These are phyloP conservation scores for Actias luna DNA, from an alignment of 2,888 invertebrate genomes.

Conservation along the genomic window DNA sequence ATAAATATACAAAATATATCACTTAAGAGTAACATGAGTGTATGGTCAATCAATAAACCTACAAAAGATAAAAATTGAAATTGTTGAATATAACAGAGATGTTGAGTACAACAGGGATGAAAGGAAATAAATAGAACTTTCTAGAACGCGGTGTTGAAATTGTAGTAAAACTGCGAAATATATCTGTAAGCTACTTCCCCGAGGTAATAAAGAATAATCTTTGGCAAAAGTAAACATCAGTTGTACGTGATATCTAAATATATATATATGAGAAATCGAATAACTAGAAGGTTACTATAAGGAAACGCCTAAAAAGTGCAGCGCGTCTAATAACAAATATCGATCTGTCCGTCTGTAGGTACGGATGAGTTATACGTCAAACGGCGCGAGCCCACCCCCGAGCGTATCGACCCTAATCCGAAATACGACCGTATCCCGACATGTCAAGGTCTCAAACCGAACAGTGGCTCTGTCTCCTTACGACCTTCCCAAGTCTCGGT, in stretches of 20 bases:
- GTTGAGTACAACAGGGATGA: no score
- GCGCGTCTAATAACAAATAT: conserved; percentile 42
- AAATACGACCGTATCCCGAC: conserved; percentile 48
- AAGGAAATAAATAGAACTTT: no score
- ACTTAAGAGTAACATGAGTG: no score
- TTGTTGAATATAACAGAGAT: no score
- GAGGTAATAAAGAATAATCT: neutral
- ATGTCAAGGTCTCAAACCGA: conserved; percentile 33
- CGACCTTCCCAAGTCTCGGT: conserved; percentile 69
- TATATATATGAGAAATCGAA: neutral
- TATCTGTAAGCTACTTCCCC: no score
- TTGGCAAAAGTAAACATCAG: neutral
- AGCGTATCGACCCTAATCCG: conserved; percentile 34
- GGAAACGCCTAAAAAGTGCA: conserved; percentile 23
- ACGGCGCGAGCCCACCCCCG: conserved; percentile 48
- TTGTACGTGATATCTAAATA: neutral
- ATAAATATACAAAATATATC: no score
- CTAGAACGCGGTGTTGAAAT: no score
- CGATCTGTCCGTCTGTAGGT: conserved; percentile 67
- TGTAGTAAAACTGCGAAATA: no score
- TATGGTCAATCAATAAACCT: no score
- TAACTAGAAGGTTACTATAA: conserved; percentile 15
- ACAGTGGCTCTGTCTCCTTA: conserved; percentile 48
- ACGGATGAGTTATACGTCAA: conserved; percentile 73
- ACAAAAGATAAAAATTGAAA: no score